phyloP scores from a whole-genome alignment of 2,888 invertebrate species.

The Ametastegia equiseti region DNA sequence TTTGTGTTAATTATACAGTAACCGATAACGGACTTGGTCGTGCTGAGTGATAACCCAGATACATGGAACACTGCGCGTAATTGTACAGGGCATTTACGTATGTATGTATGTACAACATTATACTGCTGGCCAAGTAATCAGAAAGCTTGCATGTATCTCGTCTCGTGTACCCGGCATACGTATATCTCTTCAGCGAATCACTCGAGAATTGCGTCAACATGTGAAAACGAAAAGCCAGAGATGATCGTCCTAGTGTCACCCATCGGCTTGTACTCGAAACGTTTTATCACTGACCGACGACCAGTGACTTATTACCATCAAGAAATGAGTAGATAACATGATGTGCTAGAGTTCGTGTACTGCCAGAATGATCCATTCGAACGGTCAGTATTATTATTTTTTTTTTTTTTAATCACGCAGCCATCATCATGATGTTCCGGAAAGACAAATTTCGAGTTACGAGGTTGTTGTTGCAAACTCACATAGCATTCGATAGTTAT shows the following conservation, averaged over 20 bases:
- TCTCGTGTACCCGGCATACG: not conserved
- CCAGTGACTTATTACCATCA: slow-evolving; percentile 7
- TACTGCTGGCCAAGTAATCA: slow-evolving; percentile 12
- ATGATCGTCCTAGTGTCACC: slow-evolving; percentile 37
- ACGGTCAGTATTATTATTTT: not conserved
- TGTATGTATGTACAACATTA: not conserved
- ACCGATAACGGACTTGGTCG: slow-evolving; percentile 11
- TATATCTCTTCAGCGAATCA: not conserved
- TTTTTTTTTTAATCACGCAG: too few species aligned
- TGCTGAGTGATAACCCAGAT: slow-evolving; percentile 36
- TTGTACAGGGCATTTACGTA: not conserved
- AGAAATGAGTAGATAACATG: not conserved
- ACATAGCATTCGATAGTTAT: too few species aligned
- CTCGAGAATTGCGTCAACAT: not conserved
- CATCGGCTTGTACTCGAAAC: slow-evolving; percentile 22
- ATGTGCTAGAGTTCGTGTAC: not conserved
- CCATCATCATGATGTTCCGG: too few species aligned
- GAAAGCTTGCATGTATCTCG: not conserved
- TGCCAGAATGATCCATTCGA: not conserved
- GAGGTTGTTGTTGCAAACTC: too few species aligned
- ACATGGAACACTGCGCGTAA: slow-evolving; percentile 20
- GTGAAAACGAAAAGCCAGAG: not conserved
- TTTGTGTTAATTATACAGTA: slow-evolving; percentile 22
- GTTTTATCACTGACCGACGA: slow-evolving; percentile 11
- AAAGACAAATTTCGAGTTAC: too few species aligned